Evolutionary conservation across 1,140 invertebrate genomes (phyloP), one percentile per base, ranked within the genome.

Genomic region (Halotydeus destructor): DNA sequence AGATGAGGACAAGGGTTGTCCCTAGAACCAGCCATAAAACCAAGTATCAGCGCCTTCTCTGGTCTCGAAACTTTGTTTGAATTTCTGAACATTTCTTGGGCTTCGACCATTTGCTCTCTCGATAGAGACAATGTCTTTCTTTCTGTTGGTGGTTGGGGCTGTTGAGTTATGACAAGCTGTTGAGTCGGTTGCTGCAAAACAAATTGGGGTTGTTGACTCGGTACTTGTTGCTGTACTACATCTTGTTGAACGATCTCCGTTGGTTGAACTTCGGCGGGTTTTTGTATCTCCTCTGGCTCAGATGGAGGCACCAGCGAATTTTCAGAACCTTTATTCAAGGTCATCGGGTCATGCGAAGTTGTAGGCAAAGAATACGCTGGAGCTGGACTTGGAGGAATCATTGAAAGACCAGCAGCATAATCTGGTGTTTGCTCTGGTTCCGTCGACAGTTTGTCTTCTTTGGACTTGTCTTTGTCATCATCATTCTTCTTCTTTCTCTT

Each of bases 21-120:
- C 66, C 83, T 71, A 5, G 81, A 82, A 2, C 89, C 89, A 49
- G 88, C 88, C 83, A 97, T 94, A 55, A 97, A 97, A 46, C 88
- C 86, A 19, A 97, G 68, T 55, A 97, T 97, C 25, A 94, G 74
- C 28, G 88, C 86, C 57, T 96, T 96, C 53, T 96, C 88, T 2
- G 86, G 85, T 49, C 30, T 39, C 5, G 24, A 24, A 16, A 39
- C 25, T 5, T 5, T 8, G 30, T 25, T 12, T 5, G 37, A 27
- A 26, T 39, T 39, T 22, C 30, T 39, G n/a, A 39, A 39, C 24
- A 39, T n/a, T n/a, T 39, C 23, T 39, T 39, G 37, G 5, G 37
- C 25, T 27, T 39, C 22, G 9, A 14, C 5, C 8, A 26, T 27
- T 12, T 26, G 37, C 30, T 9, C 30, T 6, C 18, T n/a, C 2